Conservation (phyloP, 1,140 invertebrate species). For the Akabosia matsudoensis region DNA sequence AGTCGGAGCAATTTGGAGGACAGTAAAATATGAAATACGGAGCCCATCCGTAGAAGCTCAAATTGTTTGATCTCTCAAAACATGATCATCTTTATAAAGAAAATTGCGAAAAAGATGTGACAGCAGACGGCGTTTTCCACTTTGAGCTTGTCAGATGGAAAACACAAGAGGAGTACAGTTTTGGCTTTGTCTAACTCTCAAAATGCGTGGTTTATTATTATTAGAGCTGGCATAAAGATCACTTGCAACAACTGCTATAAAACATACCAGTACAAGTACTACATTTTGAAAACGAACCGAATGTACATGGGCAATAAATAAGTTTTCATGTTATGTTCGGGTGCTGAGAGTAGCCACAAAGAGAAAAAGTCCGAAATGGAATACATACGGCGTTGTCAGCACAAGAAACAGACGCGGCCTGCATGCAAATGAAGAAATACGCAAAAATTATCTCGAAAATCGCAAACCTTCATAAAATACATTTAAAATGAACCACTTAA, state of each 20-base stretch:
- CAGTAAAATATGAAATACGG: neutral
- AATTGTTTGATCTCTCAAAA: constrained; percentile 6
- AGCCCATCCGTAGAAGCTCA: neutral
- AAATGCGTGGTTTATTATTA: neutral
- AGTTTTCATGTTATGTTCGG: no score
- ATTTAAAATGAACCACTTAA: no score
- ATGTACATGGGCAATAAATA: neutral
- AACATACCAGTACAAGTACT: neutral
- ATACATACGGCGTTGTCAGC: no score
- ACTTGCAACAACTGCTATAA: neutral
- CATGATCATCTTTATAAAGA: constrained; percentile 7
- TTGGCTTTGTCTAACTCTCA: neutral
- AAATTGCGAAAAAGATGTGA: constrained; percentile 11
- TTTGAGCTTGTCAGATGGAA: constrained; percentile 8
- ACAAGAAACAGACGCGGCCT: no score
- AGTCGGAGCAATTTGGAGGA: no score
- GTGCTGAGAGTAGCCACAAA: no score
- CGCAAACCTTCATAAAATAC: no score
- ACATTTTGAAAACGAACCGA: neutral
- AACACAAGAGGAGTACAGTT: neutral
- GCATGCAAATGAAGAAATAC: no score
- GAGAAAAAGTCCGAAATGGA: no score
- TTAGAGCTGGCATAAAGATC: neutral
- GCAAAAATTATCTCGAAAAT: no score
- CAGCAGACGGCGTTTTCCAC: neutral